Evolutionary conservation across 2,888 invertebrate species (phyloP).

Genomic region (Hydrotaea cyrtoneurina): DNA sequence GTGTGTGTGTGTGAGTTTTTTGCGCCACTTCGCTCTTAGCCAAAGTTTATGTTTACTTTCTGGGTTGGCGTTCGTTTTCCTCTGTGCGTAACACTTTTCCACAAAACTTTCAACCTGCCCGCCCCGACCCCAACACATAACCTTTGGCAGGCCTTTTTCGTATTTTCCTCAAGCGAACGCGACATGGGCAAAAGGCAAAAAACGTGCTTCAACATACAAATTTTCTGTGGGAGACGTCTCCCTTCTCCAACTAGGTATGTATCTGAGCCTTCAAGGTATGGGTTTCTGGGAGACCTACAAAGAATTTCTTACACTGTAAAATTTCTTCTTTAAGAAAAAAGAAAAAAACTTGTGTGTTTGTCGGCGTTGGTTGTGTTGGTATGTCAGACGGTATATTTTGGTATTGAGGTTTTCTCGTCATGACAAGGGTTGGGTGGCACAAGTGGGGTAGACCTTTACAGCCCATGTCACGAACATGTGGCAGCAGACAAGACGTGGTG

Average conservation of each 20-base stretch:
- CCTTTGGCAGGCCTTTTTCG: slow-evolving; percentile 39
- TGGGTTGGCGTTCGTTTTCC: neutral
- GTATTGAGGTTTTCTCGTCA: neutral
- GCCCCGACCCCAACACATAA: neutral
- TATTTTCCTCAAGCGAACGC: slow-evolving; percentile 12
- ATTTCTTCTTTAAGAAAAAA: slow-evolving; percentile 17
- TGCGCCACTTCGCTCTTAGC: neutral
- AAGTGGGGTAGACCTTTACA: slow-evolving; percentile 4
- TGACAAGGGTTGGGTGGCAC: neutral
- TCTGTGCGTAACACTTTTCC: neutral
- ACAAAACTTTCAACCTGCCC: neutral
- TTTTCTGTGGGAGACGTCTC: neutral
- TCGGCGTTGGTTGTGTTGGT: neutral
- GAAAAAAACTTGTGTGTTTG: neutral
- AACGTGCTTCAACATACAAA: slow-evolving; percentile 50
- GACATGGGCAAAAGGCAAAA: slow-evolving; percentile 14
- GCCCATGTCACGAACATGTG: slow-evolving; percentile 21
- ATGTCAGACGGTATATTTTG: neutral
- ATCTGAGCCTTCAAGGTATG: neutral
- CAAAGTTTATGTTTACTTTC: slow-evolving; percentile 54
- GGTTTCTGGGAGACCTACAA: slow-evolving; percentile 3
- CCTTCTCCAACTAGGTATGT: neutral
- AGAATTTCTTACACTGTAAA: slow-evolving; percentile 47
- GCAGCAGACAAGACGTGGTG: neutral
- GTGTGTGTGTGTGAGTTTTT: too few species aligned